phyloP scores from a whole-genome alignment of 2,797 vertebrate species.

The Hypotaenidia okinawae region DNA sequence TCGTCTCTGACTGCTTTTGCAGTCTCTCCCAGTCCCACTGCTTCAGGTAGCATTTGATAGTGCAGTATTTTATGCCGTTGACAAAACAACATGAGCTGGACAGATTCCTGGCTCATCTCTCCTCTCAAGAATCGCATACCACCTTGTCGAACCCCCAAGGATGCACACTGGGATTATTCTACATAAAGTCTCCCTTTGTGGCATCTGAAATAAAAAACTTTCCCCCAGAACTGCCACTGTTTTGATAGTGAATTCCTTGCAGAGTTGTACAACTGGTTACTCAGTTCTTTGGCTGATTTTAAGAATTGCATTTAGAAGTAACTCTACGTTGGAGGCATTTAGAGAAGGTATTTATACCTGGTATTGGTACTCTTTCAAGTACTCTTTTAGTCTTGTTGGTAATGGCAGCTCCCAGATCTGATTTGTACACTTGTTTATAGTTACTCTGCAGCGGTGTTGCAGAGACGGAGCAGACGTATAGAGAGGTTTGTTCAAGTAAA shows the following conservation, averaged over 20 bases:
- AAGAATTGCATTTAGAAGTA: conserved; percentile 71
- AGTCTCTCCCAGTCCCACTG: neutral
- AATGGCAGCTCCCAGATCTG: conserved; percentile 89
- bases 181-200: conserved; percentile 28
- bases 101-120: conserved; percentile 14
- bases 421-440: conserved; percentile 88
- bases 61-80: neutral
- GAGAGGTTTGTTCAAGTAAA: conserved; percentile 91
- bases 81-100: neutral
- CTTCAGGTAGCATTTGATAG: neutral
- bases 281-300: conserved; percentile 69
- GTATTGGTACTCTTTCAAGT: conserved; percentile 91
- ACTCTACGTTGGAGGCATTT: conserved; percentile 59
- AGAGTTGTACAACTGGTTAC: conserved; percentile 17
- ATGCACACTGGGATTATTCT: conserved; percentile 16
- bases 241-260: conserved; percentile 59
- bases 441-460: conserved; percentile 90
- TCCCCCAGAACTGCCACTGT: conserved; percentile 56
- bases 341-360: conserved; percentile 83
- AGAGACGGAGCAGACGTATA: conserved; percentile 85
- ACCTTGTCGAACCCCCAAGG: neutral
- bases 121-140: neutral
- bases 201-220: conserved; percentile 60
- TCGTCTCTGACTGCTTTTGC: neutral
- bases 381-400: conserved; percentile 91